Evolutionary conservation across 1,140 invertebrate genomes (phyloP).

Genomic region (Camponotus floridanus): DNA sequence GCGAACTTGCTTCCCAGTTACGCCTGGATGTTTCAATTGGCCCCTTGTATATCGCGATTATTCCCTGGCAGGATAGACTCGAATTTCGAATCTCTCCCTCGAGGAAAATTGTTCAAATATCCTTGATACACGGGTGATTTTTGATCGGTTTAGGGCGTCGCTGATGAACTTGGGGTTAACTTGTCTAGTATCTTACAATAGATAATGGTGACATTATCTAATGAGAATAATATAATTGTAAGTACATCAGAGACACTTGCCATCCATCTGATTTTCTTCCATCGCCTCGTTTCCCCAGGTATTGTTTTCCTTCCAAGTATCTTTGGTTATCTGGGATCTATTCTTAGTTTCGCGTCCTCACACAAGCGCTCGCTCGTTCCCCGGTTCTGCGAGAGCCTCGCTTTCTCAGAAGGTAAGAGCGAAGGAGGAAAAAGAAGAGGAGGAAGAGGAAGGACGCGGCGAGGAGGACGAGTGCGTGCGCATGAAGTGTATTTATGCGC

Average conservation of each 20-base stretch:
- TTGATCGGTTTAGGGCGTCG: too few relatives aligned
- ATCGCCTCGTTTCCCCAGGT: background rate
- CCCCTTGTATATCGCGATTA: background rate
- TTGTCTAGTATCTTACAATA: too few relatives aligned
- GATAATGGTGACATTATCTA: too few relatives aligned
- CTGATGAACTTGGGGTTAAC: too few relatives aligned
- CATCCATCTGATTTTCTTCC: too few relatives aligned
- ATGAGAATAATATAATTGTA: too few relatives aligned
- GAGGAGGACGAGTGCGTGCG: slow-evolving; percentile 65
- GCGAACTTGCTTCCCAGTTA: background rate
- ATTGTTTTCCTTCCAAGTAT: background rate
- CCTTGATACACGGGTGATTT: too few relatives aligned
- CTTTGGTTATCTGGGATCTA: background rate
- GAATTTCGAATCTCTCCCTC: background rate
- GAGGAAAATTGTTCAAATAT: too few relatives aligned
- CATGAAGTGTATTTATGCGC: slow-evolving; percentile 75
- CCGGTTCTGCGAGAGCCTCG: background rate
- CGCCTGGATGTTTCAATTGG: background rate
- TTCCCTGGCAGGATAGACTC: background rate
- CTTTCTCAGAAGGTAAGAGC: slow-evolving; percentile 31
- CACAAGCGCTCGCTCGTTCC: background rate
- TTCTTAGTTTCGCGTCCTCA: background rate
- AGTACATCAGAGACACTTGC: too few relatives aligned
- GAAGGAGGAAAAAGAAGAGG: slow-evolving; percentile 26
- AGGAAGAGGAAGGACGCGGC: slow-evolving; percentile 44